Conservation (phyloP, 2,797 vertebrate genomes). For the Sebastes itinus region DNA sequence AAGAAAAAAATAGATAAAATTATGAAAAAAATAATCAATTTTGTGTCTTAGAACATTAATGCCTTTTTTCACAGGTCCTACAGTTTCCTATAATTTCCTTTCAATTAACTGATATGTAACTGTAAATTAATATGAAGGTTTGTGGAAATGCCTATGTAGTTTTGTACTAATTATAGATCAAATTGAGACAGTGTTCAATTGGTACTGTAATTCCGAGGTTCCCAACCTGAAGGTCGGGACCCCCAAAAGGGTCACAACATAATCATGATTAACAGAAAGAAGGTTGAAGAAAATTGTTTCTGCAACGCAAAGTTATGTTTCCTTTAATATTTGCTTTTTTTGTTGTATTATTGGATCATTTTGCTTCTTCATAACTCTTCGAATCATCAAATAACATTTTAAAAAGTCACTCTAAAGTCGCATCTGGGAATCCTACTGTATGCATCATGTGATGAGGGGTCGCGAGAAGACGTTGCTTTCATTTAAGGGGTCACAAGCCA, state of each 20-base stretch:
- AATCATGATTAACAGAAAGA: background rate
- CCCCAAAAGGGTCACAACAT: background rate
- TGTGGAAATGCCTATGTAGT: background rate
- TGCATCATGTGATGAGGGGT: too few species aligned
- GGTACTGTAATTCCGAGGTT: background rate
- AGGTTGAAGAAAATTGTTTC: background rate
- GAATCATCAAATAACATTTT: background rate
- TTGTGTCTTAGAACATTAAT: too few species aligned
- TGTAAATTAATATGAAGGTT: background rate
- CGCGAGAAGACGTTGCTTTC: background rate
- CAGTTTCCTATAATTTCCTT: background rate
- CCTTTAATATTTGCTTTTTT: background rate
- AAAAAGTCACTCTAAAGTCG: background rate
- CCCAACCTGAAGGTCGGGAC: background rate
- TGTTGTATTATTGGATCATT: background rate
- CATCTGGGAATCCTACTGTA: too few species aligned
- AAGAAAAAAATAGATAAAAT: background rate
- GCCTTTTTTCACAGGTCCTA: background rate
- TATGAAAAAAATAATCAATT: too few species aligned
- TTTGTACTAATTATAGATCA: background rate
- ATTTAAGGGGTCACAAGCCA: background rate
- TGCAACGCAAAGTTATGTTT: background rate
- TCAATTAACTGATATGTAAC: background rate
- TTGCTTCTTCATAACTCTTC: background rate
- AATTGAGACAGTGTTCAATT: background rate